Evolutionary conservation across 2,888 invertebrate species (phyloP), one percentile per base, ranked within the genome.

Genomic region (Rotaria macrura): DNA sequence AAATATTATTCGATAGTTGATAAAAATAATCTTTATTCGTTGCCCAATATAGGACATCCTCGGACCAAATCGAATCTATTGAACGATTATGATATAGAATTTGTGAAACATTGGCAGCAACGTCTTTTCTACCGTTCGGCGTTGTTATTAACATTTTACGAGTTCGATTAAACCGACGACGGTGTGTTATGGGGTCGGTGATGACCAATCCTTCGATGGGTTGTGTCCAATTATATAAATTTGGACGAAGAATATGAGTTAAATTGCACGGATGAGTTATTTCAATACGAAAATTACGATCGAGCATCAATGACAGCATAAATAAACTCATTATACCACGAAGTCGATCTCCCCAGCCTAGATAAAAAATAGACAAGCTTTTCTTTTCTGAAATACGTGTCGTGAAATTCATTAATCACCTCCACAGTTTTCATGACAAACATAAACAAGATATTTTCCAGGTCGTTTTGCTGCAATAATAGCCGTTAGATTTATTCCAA

Each of bases 271-370:
- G 87, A 25, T 74, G 65, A 23, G 85, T 84, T 55, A 87, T 87
- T 84, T 85, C 72, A 54, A 88, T 86, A 34, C 84, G 85, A 84
- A 88, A 87, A 54, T 85, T 57, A 47, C 86, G 83, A 23, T 86
- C 87, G 25, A 87, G 83, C 23, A 86, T 83, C n/a, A 85, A 38
- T 1, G 88, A 86, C 25, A 87, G n/a, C 29, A 87, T 85, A 83
- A 83, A 88, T 5, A 86, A 29, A 17, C 85, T 54, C 40, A 88
- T 84, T n/a, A 88, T 87, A 12, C 88, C 88, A 38, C 86, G 86
- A 54, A 87, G 85, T 2, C 88, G 49, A 85, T 88, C 87, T 6
- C 85, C 88, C 87, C 87, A 88, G 7, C 88, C 88, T 43, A 20
- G 17, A 49, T 49, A 17, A 49, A n/a, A n/a, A 49, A 49, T 49